phyloP scores from a whole-genome alignment of 2,888 invertebrate species.

The Amiota mariae region DNA sequence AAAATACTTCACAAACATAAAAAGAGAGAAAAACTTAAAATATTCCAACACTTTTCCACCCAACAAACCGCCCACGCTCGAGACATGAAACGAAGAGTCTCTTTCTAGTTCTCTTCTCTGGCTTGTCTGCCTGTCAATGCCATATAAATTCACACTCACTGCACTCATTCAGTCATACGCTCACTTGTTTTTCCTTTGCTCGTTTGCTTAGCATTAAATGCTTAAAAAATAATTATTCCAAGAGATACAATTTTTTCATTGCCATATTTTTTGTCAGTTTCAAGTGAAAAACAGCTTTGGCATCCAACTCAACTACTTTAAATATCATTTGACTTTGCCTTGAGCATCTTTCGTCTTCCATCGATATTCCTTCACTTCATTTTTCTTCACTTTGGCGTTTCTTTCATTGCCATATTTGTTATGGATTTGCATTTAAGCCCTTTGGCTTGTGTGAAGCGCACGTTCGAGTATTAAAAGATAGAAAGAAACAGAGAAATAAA shows the following conservation, averaged over 20 bases:
- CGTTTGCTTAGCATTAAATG: constrained; percentile 15
- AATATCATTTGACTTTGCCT: background rate
- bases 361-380: background rate
- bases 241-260: constrained; percentile 40
- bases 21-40: background rate
- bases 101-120: no score
- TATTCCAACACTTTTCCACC: background rate
- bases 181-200: background rate
- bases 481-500: no score
- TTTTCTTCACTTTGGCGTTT: background rate
- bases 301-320: background rate
- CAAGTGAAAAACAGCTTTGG: constrained; percentile 22
- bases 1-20: constrained; percentile 40
- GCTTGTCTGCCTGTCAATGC: background rate
- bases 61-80: background rate
- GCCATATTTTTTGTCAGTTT: constrained; percentile 50
- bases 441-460: background rate
- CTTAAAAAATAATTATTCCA: constrained; percentile 53
- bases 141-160: background rate
- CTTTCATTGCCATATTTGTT: background rate
- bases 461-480: no score
- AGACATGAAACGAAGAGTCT: background rate
- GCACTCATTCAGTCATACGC: background rate
- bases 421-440: constrained; percentile 5
- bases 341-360: background rate